A percentile compares a stretch with the other conserved stretches of the same genome.
Conservation (phyloP, 1,140 invertebrate species). For the Lepidostoma basale region DNA sequence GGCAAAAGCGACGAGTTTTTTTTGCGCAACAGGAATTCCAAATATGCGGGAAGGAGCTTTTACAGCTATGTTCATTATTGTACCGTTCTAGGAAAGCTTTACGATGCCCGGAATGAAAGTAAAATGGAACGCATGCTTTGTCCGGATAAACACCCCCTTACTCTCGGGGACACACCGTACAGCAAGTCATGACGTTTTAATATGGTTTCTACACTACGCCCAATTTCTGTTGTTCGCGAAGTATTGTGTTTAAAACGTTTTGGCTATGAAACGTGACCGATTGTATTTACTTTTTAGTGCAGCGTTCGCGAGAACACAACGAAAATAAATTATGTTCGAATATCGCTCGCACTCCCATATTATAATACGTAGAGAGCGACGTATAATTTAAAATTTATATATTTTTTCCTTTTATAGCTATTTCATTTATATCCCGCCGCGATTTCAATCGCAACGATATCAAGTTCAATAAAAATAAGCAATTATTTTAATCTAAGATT, state of each 20-base stretch:
- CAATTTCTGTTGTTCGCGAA: neutral
- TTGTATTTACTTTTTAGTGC: neutral
- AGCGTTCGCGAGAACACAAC: no score
- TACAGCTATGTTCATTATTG: slow-evolving; percentile 35
- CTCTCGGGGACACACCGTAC: slow-evolving; percentile 20
- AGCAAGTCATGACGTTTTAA: slow-evolving; percentile 32
- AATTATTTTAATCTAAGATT: no score
- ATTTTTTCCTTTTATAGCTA: no score
- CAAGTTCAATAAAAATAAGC: no score
- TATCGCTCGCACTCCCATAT: no score
- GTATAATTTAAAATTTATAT: no score
- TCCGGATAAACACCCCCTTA: neutral
- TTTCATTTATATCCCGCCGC: no score
- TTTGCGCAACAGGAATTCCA: slow-evolving; percentile 32
- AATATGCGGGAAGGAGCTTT: slow-evolving; percentile 33
- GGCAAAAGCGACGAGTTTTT: slow-evolving; percentile 31
- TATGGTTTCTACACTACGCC: slow-evolving; percentile 10
- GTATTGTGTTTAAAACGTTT: slow-evolving; percentile 7
- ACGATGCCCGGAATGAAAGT: slow-evolving; percentile 20
- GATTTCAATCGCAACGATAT: no score
- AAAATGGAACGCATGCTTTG: slow-evolving; percentile 17
- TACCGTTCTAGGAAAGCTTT: slow-evolving; percentile 32
- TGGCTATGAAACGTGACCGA: neutral
- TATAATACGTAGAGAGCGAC: no score
- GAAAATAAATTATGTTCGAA: no score